Evolutionary conservation across 2,113 vertebrate species (phyloP), one percentile per base, ranked within the genome.

Genomic region (Notechis scutatus): DNA sequence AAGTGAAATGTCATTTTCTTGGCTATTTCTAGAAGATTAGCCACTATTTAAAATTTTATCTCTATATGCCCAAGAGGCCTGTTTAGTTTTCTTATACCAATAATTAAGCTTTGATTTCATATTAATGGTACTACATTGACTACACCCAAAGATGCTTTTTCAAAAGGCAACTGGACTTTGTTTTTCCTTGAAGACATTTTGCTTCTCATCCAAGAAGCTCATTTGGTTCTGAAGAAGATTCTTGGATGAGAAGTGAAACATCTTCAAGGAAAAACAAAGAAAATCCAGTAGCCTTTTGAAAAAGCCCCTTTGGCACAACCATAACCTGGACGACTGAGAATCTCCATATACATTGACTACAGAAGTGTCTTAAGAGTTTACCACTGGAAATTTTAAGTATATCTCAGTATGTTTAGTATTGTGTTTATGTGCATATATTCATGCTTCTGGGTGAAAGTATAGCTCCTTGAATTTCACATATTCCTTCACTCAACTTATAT

Each of bases 1-100:
- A 92, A 89, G 88, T 57, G 87, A 89, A 89, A 92, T 92, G 24
- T 34, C 85, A 88, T 69, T 88, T 92, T 89, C 47, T 81, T 92
- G 87, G 87, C 61, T 89, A 56, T 81, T 92, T 87, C 74, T 89
- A 50, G 52, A 89, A 64, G 56, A 54, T 42, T 55, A 56, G 47
- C 6, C 29, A 45, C 39, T 7, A 4, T 89, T 92, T 89, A 64
- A 81, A 55, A 89, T 89, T 89, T 88, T 61, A 74, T 29, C 50
- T 56, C 5, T 52, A 18, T 39, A 3, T 89, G 18, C 92, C 34
- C 87, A 74, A 89, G 18, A 89, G 24, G 14, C 50, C 29, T 55
- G 39, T 92, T 50, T 81, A 55, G 45, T 18, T 88, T 92, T 89
- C 34, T 56, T 18, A 7, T 74, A 26, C 59, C 69, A 81, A 11